These are phyloP conservation scores for Heliconius eleuchia DNA, from an alignment of 1,140 invertebrate genomes.

Conservation along the genomic window DNA sequence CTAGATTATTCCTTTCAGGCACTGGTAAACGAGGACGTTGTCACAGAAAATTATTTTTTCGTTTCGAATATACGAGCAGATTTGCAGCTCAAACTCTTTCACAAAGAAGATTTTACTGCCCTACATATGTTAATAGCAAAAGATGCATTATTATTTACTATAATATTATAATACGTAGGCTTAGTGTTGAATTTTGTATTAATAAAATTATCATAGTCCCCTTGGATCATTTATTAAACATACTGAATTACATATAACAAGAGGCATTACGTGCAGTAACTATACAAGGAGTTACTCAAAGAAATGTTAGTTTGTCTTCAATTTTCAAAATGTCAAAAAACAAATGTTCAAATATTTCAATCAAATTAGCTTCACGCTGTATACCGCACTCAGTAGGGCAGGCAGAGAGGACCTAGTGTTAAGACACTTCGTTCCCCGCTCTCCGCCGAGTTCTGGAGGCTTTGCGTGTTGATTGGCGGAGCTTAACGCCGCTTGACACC, in stretches of 20 bases:
- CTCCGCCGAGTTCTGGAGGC: too few species aligned
- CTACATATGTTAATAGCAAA: background rate
- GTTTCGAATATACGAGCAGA: conserved; percentile 26
- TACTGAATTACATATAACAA: background rate
- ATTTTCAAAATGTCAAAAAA: too few species aligned
- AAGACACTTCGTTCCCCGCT: too few species aligned
- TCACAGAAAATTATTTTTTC: conserved; percentile 30
- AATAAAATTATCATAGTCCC: background rate
- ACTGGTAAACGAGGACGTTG: conserved; percentile 20
- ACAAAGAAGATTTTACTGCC: background rate
- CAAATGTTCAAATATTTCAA: too few species aligned
- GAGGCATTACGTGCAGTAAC: background rate
- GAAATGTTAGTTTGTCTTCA: background rate
- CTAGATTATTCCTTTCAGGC: conserved; percentile 22
- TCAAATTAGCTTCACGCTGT: too few species aligned
- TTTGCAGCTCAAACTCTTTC: conserved; percentile 6
- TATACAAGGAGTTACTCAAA: background rate
- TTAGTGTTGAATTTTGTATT: background rate
- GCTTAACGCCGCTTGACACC: too few species aligned
- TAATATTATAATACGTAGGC: background rate
- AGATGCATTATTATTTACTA: background rate
- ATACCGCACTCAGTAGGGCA: too few species aligned
- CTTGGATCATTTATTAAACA: background rate
- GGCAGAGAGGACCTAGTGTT: too few species aligned
- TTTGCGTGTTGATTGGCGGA: too few species aligned